Conservation (phyloP, 37 sponge, comb jelly and placozoan species). For the Bolinopsis microptera region DNA sequence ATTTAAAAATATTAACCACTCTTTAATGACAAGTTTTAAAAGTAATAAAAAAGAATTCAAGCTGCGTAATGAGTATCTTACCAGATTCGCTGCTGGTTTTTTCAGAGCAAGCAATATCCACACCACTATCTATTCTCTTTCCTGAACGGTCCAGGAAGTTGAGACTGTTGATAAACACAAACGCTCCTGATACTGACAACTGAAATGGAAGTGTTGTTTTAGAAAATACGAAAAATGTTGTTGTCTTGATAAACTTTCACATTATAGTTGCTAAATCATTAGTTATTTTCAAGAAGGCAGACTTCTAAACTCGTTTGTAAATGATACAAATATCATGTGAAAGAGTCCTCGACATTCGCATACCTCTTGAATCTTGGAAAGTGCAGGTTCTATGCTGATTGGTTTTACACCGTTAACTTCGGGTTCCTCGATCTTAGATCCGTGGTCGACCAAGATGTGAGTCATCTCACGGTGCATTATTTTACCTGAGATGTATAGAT, state of each 20-base stretch:
- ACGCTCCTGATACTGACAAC: constrained; percentile 11
- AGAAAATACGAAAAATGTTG: no score
- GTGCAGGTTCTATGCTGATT: background rate
- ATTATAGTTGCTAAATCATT: no score
- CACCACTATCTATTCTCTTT: background rate
- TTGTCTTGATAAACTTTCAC: no score
- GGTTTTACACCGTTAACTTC: background rate
- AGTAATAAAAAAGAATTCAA: no score
- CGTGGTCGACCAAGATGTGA: background rate
- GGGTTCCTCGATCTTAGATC: background rate
- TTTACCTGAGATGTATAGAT: no score
- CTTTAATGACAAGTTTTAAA: no score
- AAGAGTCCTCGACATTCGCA: background rate
- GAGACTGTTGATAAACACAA: background rate
- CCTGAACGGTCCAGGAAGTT: constrained; percentile 9
- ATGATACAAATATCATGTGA: no score
- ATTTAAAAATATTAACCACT: no score
- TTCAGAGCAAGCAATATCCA: constrained; percentile 3
- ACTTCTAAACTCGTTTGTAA: no score
- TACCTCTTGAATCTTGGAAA: constrained; percentile 22
- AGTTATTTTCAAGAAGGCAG: no score
- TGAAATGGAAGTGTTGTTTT: no score
- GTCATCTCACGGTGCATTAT: background rate
- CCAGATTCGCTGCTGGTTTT: constrained; percentile 12
- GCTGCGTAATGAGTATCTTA: no score